Conservation (phyloP, 2,113 vertebrate genomes). For the Rhineura floridana region DNA sequence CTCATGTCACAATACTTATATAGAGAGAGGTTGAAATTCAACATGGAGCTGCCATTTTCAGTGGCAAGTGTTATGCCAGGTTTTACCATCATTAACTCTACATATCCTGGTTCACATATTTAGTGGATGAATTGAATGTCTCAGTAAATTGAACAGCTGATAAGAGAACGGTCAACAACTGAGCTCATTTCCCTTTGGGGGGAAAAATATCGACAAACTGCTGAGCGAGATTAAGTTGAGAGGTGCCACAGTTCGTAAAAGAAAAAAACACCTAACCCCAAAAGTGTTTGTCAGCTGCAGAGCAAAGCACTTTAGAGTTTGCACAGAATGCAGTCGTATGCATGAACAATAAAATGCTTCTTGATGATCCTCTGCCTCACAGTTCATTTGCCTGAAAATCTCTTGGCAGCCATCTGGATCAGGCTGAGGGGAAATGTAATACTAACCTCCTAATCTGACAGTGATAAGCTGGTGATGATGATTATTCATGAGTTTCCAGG, state of each 20-base stretch:
- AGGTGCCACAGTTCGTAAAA: slow-evolving; percentile 7
- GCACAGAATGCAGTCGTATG: slow-evolving; percentile 11
- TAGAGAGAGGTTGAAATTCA: not conserved
- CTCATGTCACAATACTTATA: not conserved
- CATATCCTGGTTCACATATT: slow-evolving; percentile 25
- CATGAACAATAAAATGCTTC: slow-evolving; percentile 51
- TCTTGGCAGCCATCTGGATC: slow-evolving; percentile 65
- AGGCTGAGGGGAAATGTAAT: slow-evolving; percentile 63
- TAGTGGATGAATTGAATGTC: slow-evolving; percentile 30
- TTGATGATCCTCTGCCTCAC: slow-evolving; percentile 58
- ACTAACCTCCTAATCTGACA: slow-evolving; percentile 61
- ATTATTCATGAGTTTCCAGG: slow-evolving; percentile 62
- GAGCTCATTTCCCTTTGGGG: slow-evolving; percentile 23
- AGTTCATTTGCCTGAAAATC: slow-evolving; percentile 65
- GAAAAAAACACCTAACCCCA: not conserved
- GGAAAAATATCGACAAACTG: slow-evolving; percentile 28
- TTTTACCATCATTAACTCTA: slow-evolving; percentile 11
- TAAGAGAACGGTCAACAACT: slow-evolving; percentile 10
- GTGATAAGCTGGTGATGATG: slow-evolving; percentile 62
- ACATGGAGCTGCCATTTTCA: not conserved
- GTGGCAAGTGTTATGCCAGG: not conserved
- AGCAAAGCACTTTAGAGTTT: slow-evolving; percentile 40
- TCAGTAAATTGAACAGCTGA: slow-evolving; percentile 43
- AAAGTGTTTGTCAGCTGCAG: slow-evolving; percentile 46
- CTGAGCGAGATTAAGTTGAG: slow-evolving; percentile 55